A percentile compares a stretch with the other conserved stretches of the same genome.
Evolutionary conservation across 35 echinoderm and acorn worm genomes (phyloP).

Genomic region (Ophioderma brevispina): DNA sequence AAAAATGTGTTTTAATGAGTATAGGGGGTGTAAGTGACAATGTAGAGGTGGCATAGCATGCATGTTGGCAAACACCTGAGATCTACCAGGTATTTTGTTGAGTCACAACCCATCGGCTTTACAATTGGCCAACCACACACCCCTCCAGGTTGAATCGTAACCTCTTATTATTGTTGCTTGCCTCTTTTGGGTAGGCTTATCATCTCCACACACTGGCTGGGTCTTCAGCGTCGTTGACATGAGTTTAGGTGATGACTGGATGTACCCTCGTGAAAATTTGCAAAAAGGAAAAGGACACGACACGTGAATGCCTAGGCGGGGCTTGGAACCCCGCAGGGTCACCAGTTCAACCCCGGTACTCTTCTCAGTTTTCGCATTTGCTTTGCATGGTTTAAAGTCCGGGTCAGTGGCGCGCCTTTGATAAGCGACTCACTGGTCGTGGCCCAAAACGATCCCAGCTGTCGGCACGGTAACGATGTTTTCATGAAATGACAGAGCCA

Average conservation of each 20-base stretch:
- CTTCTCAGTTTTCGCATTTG: not conserved
- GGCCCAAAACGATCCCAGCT: not conserved
- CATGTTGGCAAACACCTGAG: too few relatives aligned
- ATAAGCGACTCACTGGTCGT: not conserved
- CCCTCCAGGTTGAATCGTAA: not conserved
- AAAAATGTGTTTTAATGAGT: too few relatives aligned
- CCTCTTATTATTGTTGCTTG: not conserved
- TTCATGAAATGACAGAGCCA: not conserved
- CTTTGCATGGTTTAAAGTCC: not conserved
- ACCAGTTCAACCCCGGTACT: not conserved
- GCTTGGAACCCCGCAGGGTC: not conserved
- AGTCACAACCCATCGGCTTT: too few relatives aligned
- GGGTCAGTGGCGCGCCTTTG: not conserved
- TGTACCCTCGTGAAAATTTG: not conserved
- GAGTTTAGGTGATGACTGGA: not conserved
- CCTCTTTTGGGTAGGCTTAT: not conserved
- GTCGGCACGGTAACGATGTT: not conserved
- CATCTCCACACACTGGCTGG: not conserved
- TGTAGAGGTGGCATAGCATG: too few relatives aligned
- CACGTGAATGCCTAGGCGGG: conserved; percentile 7
- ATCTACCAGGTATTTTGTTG: too few relatives aligned
- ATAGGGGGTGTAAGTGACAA: too few relatives aligned
- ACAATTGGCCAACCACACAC: too few relatives aligned
- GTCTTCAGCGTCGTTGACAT: not conserved
- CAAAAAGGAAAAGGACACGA: not conserved